Evolutionary conservation across 2,888 invertebrate species (phyloP), one percentile per base, ranked within the genome.

Genomic region (Chloroclysta siterata): DNA sequence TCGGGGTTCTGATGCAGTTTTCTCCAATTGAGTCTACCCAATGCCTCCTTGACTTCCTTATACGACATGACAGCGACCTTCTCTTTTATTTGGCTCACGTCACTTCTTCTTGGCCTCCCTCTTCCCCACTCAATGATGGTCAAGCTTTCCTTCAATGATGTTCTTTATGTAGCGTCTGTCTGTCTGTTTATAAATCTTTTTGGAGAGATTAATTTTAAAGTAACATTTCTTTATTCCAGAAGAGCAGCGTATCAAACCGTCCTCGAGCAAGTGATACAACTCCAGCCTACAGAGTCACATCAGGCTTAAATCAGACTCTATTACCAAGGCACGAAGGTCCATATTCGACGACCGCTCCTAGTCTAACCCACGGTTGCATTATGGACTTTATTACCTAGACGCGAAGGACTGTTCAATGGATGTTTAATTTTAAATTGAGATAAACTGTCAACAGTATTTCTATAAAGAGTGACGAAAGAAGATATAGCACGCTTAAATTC

Each of bases 201-300:
- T n/a, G n/a, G n/a, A n/a, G n/a, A n/a, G n/a, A n/a, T n/a, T n/a
- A n/a, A n/a, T n/a, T n/a, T n/a, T n/a, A n/a, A n/a, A n/a, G 15
- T 39, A 36, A 29, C 22, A 15, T 29, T 55, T 56, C 50, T 63
- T 59, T 68, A 55, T 63, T 82, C 0, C 80, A 86, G 85, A 81
- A 76, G 82, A 85, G 72, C 84, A 85, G 71, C 83, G 83, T 47
- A 82, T 76, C 1, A 82, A 88, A 64, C 85, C 91, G 0, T 86
- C 88, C 0, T 82, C 88, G 41, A 90, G 90, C 75, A 87, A 90
- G 84, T 91, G 90, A 88, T 85, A 78, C 64, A 60, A 48, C 29
- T 33, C 48, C 68, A 66, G 66, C 57, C 57, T 66, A 61, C 61
- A 60, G 60, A 68, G 67, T 66, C 15, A 22, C 48, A 22, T 28